These are phyloP conservation scores for Thamnophis sirtalis DNA, from an alignment of 2,113 vertebrate species.

Conservation along the genomic window DNA sequence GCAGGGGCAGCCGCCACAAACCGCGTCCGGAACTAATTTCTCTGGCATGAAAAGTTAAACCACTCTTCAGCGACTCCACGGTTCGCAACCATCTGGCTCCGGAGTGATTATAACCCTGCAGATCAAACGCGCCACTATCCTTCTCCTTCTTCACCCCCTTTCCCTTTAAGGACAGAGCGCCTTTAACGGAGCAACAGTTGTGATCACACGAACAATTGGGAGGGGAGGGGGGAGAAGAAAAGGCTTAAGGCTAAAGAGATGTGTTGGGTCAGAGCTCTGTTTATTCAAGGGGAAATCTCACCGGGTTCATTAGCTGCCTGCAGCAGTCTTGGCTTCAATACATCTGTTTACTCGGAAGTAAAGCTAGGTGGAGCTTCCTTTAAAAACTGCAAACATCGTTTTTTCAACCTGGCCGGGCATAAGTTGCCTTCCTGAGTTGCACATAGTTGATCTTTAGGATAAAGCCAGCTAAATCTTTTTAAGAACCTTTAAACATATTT, in stretches of 20 bases:
- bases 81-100: constrained; percentile 31
- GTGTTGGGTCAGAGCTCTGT: not conserved
- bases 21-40: constrained; percentile 78
- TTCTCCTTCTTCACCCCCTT: not conserved
- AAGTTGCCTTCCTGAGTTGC: not conserved
- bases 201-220: not conserved
- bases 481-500: not conserved
- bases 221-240: not conserved
- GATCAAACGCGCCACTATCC: constrained; percentile 25
- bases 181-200: not conserved
- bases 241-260: not conserved
- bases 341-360: not conserved
- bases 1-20: constrained; percentile 19
- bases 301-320: not conserved
- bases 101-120: constrained; percentile 30
- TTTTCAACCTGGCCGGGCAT: not conserved
- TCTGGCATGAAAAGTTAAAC: constrained; percentile 44
- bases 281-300: not conserved
- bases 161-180: not conserved
- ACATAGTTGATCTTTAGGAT: not conserved
- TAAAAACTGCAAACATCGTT: not conserved
- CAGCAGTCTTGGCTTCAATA: not conserved
- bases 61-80: constrained; percentile 5
- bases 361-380: not conserved
- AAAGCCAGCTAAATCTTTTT: not conserved